Evolutionary conservation across 2,888 invertebrate genomes (phyloP).

Genomic region (Papilio gigon): DNA sequence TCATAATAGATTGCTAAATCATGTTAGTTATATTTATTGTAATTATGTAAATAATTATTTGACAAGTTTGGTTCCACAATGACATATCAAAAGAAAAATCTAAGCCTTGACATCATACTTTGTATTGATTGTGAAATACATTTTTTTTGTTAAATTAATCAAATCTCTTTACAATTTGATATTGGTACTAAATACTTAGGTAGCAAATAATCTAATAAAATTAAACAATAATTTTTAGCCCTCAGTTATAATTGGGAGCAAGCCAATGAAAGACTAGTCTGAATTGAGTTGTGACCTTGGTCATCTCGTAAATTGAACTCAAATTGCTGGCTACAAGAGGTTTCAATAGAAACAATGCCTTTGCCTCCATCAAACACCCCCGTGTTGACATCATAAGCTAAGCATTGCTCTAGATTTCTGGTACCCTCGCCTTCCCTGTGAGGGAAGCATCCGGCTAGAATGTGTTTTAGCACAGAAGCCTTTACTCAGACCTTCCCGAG

Average conservation of each 20-base stretch:
- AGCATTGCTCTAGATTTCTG: constrained; percentile 84
- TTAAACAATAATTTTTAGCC: constrained; percentile 53
- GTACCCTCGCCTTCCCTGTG: constrained; percentile 86
- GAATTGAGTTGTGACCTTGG: constrained; percentile 89
- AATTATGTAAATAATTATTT: not conserved
- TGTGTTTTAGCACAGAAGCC: constrained; percentile 80
- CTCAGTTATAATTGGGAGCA: constrained; percentile 75
- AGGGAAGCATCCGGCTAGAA: constrained; percentile 87
- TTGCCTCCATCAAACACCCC: constrained; percentile 73
- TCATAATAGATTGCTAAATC: not conserved
- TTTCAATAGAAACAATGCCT: constrained; percentile 83
- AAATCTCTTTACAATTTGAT: no score
- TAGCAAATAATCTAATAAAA: not conserved
- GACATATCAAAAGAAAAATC: constrained; percentile 1
- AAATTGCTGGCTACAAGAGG: constrained; percentile 87
- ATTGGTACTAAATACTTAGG: no score
- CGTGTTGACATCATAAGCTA: constrained; percentile 79
- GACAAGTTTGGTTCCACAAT: not conserved
- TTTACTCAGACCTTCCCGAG: constrained; percentile 93
- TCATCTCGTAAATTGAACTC: constrained; percentile 89
- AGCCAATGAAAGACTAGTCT: constrained; percentile 91
- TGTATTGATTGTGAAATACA: constrained; percentile 4
- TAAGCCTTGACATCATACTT: not conserved
- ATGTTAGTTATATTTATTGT: not conserved
- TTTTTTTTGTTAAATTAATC: not conserved